phyloP scores from a whole-genome alignment of 53 echinoderm and acorn worm species.

The Holothuria leucospilota region DNA sequence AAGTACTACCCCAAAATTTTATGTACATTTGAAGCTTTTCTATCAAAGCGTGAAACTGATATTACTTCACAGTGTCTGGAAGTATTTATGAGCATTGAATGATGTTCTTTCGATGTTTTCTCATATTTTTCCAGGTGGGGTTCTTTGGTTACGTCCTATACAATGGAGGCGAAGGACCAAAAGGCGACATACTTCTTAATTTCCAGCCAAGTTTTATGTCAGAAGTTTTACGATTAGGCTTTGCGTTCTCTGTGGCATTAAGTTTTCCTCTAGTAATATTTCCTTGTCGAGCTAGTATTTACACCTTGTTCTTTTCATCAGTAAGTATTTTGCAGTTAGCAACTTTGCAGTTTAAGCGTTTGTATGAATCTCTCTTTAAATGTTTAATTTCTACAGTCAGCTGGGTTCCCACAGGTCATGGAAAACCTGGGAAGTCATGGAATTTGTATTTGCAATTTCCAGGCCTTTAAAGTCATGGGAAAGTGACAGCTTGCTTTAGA shows the following conservation, averaged over 20 bases:
- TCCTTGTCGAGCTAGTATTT: constrained; percentile 90
- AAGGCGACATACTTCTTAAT: constrained; percentile 91
- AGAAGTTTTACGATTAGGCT: constrained; percentile 74
- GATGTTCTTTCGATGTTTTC: neutral
- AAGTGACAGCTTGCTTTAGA: too few relatives aligned
- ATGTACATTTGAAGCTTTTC: too few relatives aligned
- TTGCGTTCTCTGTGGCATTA: constrained; percentile 86
- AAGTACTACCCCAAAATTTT: too few relatives aligned
- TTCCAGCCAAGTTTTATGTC: constrained; percentile 80
- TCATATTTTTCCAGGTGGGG: constrained; percentile 75
- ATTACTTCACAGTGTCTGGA: neutral
- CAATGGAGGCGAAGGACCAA: constrained; percentile 66
- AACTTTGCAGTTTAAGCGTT: too few relatives aligned
- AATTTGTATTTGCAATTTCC: too few relatives aligned
- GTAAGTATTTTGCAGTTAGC: constrained; percentile 56
- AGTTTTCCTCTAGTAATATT: constrained; percentile 90
- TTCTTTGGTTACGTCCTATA: constrained; percentile 96
- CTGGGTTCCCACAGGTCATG: too few relatives aligned
- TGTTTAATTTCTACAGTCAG: too few relatives aligned
- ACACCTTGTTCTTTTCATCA: constrained; percentile 80
- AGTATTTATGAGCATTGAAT: neutral
- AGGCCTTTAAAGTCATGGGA: too few relatives aligned
- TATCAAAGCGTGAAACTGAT: too few relatives aligned
- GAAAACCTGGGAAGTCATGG: too few relatives aligned
- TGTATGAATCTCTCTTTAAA: too few relatives aligned